Conservation (phyloP, 2,888 invertebrate species). For the Noctua pronuba region DNA sequence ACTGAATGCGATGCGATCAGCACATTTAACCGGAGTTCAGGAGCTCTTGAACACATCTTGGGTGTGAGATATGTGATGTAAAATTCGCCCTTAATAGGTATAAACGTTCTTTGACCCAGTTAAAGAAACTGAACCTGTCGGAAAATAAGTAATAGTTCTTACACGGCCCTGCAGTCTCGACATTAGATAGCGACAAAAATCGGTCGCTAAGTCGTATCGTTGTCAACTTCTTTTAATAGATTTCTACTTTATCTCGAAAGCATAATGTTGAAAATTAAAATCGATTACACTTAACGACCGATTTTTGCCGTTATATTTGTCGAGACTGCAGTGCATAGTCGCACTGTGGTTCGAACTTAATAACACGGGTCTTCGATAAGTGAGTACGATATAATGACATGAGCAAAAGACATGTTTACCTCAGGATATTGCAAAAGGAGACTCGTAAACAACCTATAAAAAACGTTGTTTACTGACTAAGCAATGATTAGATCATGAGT, state of each 20-base stretch:
- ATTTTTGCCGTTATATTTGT: no score
- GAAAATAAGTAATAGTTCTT: not conserved
- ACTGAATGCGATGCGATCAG: not conserved
- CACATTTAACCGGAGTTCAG: not conserved
- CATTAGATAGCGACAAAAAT: no score
- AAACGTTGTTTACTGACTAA: slow-evolving; percentile 13
- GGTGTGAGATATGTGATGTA: not conserved
- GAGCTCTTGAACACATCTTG: not conserved
- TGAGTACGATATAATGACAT: no score
- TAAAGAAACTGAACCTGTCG: not conserved
- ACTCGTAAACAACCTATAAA: slow-evolving; percentile 6
- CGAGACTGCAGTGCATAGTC: no score
- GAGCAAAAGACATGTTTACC: not conserved
- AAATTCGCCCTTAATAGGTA: not conserved
- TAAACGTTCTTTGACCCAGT: not conserved
- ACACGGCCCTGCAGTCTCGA: no score
- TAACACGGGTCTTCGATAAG: not conserved
- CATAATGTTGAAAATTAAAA: no score
- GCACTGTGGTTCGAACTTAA: not conserved
- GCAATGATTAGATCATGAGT: slow-evolving; percentile 26
- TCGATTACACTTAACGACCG: no score
- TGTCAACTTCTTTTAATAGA: no score
- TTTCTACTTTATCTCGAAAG: no score
- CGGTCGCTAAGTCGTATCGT: no score
- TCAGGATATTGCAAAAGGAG: slow-evolving; percentile 9